A percentile compares a stretch with the other conserved stretches of the same genome.
phyloP scores from a whole-genome alignment of 1,140 invertebrate genomes.

The Nephila pilipes region DNA sequence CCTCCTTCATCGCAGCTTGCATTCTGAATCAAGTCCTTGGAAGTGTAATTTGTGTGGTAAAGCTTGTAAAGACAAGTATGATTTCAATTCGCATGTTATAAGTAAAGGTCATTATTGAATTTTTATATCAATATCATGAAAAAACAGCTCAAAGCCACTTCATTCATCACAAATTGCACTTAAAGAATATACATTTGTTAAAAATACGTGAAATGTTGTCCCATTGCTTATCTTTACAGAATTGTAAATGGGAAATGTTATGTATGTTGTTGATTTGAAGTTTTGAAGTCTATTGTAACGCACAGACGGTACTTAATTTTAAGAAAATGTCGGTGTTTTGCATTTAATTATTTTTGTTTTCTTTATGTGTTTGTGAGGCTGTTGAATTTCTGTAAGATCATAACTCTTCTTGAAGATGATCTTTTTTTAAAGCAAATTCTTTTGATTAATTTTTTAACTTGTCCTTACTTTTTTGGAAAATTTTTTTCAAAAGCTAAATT shows the following conservation, averaged over 20 bases:
- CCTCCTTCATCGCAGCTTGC: conserved; percentile 98
- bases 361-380: background rate
- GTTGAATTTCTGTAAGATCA: background rate
- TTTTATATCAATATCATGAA: conserved; percentile 1
- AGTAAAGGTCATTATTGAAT: conserved; percentile 93
- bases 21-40: conserved; percentile 98
- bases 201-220: conserved; percentile 32
- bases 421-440: background rate
- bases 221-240: background rate
- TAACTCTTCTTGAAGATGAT: no score
- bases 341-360: background rate
- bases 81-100: conserved; percentile 97
- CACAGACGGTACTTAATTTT: conserved; percentile 51
- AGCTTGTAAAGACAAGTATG: conserved; percentile 94
- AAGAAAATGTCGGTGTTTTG: background rate
- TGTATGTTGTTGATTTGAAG: conserved; percentile 31
- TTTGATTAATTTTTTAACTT: background rate
- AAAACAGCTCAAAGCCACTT: conserved; percentile 27
- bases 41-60: conserved; percentile 98
- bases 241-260: background rate
- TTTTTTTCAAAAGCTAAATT: background rate
- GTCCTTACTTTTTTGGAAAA: background rate
- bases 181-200: conserved; percentile 21
- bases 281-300: conserved; percentile 50
- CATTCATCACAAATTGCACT: conserved; percentile 6